These are phyloP conservation scores for Marronus borbonicus DNA, from an alignment of 2,888 invertebrate genomes.

Conservation along the genomic window DNA sequence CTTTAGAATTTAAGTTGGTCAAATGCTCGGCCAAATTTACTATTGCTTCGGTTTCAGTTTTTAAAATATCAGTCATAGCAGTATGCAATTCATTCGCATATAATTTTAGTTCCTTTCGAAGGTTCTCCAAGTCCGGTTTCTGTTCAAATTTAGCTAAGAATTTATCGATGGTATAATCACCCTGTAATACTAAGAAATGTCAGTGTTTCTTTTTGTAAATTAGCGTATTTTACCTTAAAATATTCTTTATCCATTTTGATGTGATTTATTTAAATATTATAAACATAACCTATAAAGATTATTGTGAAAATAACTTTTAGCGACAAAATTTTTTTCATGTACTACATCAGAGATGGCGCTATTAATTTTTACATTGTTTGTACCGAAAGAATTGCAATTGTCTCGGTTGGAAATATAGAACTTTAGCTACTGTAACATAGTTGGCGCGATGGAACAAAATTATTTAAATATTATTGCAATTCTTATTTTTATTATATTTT, in stretches of 20 bases:
- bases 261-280: background rate
- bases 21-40: conserved; percentile 96
- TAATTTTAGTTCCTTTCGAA: conserved; percentile 91
- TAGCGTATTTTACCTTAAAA: background rate
- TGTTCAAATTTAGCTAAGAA: conserved; percentile 84
- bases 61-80: conserved; percentile 97
- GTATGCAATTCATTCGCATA: conserved; percentile 93
- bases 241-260: conserved; percentile 22
- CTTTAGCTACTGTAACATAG: too few relatives aligned
- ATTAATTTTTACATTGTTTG: too few relatives aligned
- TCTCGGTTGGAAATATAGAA: too few relatives aligned
- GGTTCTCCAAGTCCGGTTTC: conserved; percentile 79
- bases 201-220: background rate
- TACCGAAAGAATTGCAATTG: too few relatives aligned
- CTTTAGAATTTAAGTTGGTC: conserved; percentile 91
- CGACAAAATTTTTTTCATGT: background rate
- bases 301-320: too few relatives aligned
- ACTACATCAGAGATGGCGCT: conserved; percentile 9
- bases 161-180: conserved; percentile 92
- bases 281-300: conserved; percentile 18
- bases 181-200: conserved; percentile 73
- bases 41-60: conserved; percentile 98
- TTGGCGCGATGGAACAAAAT: background rate
- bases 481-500: too few relatives aligned
- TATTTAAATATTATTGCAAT: background rate